Base-by-base conservation (phyloP, 2,797 vertebrate genomes). In the Anniella stebbinsi region DNA sequence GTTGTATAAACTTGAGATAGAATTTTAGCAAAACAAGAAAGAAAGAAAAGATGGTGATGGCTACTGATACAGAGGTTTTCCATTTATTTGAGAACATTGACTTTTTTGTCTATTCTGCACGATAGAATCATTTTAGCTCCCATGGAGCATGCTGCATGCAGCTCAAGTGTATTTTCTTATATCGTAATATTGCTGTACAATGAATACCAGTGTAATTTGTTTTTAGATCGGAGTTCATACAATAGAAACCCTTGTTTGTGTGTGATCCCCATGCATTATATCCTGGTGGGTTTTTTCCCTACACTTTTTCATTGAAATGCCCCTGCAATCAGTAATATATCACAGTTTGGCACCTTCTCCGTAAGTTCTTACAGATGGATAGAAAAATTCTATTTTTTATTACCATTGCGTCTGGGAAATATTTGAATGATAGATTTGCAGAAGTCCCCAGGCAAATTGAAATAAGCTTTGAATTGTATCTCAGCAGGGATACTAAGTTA, bases 341-440 rank as follows among this genome's bases (percentile, higher is more conserved):
- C 88, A 3, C 66, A 3, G 57, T 88, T 84, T 76, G 67, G 15
- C 75, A 92, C 66, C 92, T 9, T 28, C 87, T 25, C 84, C 84
- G 15, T 23, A 18, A 84, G 1, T 36, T 92, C 91, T 93, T 89
- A n/a, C 10, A 75, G 60, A 90, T 91, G 80, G 54, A 76, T 80
- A 86, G 91, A 80, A 93, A n/a, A 92, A 92, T 4, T 88, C 82
- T 89, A 90, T 54, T 38, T 94, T 94, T 91, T 94, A 33, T 90
- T 95, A 80, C 6, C 63, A 28, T 2, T 93, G 78, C 66, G 81
- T 80, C 86, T 17, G 72, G 84, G 88, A 91, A 87, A 87, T 45
- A 2, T 25, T 77, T 93, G 86, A 93, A 60, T 91, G 77, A 91
- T 76, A 82, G 73, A 88, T 94, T 93, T 96, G 1, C 63, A 80